Percentiles rank a stretch among this genome's conserved stretches.
These are phyloP conservation scores for Clytia hemisphaerica DNA, from an alignment of 30 jellyfish, hydroid and myxozoan species.

Conservation along the genomic window DNA sequence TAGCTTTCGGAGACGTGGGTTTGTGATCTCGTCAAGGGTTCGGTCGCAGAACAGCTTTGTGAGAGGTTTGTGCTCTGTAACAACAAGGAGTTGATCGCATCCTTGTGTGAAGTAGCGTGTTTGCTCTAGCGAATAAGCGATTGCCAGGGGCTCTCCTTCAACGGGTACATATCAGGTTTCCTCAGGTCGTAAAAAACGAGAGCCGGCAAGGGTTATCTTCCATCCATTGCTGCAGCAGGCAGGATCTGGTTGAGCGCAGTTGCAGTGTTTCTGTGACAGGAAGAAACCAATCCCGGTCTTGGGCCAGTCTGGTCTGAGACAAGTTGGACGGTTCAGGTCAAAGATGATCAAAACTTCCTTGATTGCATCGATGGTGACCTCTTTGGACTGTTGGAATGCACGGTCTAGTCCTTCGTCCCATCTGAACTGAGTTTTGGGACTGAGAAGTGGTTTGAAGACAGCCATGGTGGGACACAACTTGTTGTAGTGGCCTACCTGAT, in stretches of 20 bases:
- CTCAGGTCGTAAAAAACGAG: not conserved
- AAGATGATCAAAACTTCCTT: not conserved
- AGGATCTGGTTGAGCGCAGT: not conserved
- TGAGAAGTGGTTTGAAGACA: not conserved
- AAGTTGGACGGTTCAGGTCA: not conserved
- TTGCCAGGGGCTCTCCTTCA: slow-evolving; percentile 2
- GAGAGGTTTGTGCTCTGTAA: slow-evolving; percentile 3
- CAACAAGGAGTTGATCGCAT: not conserved
- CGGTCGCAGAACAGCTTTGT: not conserved
- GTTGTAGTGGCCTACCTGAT: not conserved
- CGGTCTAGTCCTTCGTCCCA: not conserved
- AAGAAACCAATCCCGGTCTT: too few species aligned
- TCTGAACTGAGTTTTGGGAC: not conserved
- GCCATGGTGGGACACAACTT: slow-evolving; percentile 4
- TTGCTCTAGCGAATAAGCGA: not conserved
- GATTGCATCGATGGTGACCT: too few species aligned
- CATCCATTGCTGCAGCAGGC: not conserved
- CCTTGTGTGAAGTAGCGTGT: not conserved
- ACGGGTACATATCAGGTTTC: slow-evolving; percentile 4
- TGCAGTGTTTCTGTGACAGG: not conserved
- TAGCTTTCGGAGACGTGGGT: not conserved
- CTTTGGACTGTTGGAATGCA: not conserved
- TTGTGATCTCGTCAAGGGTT: not conserved
- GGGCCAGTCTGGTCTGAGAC: not conserved
- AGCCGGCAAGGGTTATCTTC: not conserved